Base-by-base conservation (phyloP, 92 coral and sea anemone genomes). In the Chrysogorgia sp. region DNA sequence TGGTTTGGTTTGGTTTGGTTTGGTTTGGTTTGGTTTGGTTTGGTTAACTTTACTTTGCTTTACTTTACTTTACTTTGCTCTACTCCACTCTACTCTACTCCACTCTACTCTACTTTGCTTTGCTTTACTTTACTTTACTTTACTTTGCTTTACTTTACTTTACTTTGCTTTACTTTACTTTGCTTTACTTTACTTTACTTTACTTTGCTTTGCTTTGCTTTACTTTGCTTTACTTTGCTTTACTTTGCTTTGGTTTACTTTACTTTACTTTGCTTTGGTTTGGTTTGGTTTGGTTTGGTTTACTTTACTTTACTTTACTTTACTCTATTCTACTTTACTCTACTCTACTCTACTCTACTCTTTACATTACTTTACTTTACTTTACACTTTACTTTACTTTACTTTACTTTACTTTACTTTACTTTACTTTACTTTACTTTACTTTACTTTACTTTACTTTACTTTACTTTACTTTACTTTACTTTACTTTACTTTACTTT, bases 251-350 rank as follows among this genome's bases (percentile, higher is more conserved):
- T 10, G 5, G 12, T 40, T 22, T 23, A 67, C 61, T 48, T 34
- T 43, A 34, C 49, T 40, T 21, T 26, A 30, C 60, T 17, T 15
- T 0, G n/a, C 10, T 34, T 25, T 71, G 30, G 35, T 10, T 19
- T 55, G 29, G 22, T 37, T 37, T 28, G 45, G 24, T 56, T 56
- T 3, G 20, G 10, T 20, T 56, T 33, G 63, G 19, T 45, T 32
- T 37, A 56, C 9, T 56, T 56, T 56, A 28, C 24, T 56, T 20
- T 2, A 37, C 74, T 66, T 31, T 43, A 64, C 71, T 24, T 43
- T 33, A 40, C 50, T 5, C 7, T 28, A 34, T 20, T 7, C 15
- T 10, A 12, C 21, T 40, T 22, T 23, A 67, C 61, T 48, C 22
- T 43, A 34, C 49, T 40, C 19, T 26, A 30, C 60, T 17, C 12